These are phyloP conservation scores for Emydoidea blandingii DNA, from an alignment of 2,797 vertebrate genomes.

Conservation along the genomic window DNA sequence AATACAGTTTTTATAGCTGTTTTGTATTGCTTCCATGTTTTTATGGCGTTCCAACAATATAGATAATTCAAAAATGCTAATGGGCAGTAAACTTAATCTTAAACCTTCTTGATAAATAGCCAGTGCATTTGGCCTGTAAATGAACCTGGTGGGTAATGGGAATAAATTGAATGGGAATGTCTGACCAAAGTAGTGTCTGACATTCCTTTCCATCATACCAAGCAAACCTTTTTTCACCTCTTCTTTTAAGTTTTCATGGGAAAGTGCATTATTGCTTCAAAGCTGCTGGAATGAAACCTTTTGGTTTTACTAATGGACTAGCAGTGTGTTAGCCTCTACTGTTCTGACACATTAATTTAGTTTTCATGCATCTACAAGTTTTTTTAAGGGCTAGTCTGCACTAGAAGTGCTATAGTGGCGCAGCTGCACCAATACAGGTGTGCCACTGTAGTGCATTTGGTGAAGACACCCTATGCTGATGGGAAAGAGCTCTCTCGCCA, in stretches of 20 bases:
- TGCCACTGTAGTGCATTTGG: background rate
- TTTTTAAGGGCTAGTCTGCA: background rate
- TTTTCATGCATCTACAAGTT: background rate
- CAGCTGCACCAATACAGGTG: background rate
- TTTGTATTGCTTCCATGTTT: conserved; percentile 26
- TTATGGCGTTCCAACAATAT: background rate
- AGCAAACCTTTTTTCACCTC: conserved; percentile 71
- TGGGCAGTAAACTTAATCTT: conserved; percentile 63
- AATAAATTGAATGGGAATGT: conserved; percentile 70
- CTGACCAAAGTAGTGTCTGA: conserved; percentile 72
- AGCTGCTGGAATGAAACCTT: conserved; percentile 57
- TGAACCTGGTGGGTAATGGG: conserved; percentile 74
- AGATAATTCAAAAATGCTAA: conserved; percentile 53
- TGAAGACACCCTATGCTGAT: background rate
- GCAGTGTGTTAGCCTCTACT: conserved; percentile 24
- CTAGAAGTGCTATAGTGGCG: background rate
- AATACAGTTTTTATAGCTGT: conserved; percentile 19
- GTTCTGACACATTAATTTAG: conserved; percentile 6
- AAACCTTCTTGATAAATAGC: conserved; percentile 63
- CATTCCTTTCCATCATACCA: conserved; percentile 76
- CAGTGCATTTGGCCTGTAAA: conserved; percentile 70
- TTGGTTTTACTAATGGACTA: conserved; percentile 53
- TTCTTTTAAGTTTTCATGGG: conserved; percentile 73
- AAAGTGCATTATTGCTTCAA: conserved; percentile 59
- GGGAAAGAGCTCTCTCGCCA: background rate